Base-by-base conservation (phyloP, 2,797 vertebrate species). In the Octomys mimax region DNA sequence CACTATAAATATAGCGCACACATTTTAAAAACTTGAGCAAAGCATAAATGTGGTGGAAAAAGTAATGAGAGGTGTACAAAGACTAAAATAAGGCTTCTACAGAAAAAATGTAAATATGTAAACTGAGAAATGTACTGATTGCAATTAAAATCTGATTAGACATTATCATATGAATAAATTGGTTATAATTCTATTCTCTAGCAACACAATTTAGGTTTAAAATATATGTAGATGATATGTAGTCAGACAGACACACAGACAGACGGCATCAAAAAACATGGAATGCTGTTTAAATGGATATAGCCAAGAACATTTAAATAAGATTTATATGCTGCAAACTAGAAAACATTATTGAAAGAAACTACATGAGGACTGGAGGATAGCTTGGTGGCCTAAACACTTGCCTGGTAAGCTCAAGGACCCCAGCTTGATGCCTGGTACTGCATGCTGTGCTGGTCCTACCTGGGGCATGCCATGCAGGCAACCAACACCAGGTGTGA, bases 11-110 rank as follows among this genome's bases (percentile, higher is more conserved):
- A 36, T 0, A 4, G 5, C 59, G 22, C 12, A 0, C 5, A 4
- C 13, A 46, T 54, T 24, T n/a, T 18, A 12, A 26, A 81, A 59
- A 24, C 28, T 18, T 36, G 52, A 54, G 26, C 36, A n/a, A 33
- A 49, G 46, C 11, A 19, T 0, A 11, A 7, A 10, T 4, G 2
- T 0, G 0, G 1, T 1, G 39, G 62, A 5, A 36, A 54, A 2
- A 8, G 22, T 18, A 21, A 4, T 1, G 10, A 2, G 2, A 64
- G 8, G 36, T 0, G 18, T 0, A n/a, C 10, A 46, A 49, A 81
- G 28, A 5, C n/a, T 18, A 24, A 42, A 39, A 33, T 46, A 59
- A 68, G 42, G 39, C 28, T 11, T 57, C 49, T 52, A 0, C 0
- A 59, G 9, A 6, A 33, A 64, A 57, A 4, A 6, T 3, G 9